Conservation (phyloP, 1,140 invertebrate species). For the Hyphantria cunea region DNA sequence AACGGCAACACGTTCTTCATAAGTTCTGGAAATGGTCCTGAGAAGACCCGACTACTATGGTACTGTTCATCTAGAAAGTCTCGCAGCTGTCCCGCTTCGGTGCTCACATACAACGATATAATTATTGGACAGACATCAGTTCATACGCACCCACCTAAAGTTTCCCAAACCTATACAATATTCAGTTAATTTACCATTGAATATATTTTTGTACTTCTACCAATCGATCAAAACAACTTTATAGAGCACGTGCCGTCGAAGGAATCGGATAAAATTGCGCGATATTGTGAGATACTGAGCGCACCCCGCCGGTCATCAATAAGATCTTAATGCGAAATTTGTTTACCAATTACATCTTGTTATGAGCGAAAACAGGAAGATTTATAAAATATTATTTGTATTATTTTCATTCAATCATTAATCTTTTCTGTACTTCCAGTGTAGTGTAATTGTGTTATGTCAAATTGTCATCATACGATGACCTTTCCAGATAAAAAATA, state of each 20-base stretch:
- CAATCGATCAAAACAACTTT: background rate
- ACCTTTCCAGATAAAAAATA: constrained; percentile 7
- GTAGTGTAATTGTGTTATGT: background rate
- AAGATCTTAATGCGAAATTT: constrained; percentile 6
- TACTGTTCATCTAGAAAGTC: constrained; percentile 68
- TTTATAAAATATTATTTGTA: constrained; percentile 1
- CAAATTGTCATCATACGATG: background rate
- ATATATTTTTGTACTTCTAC: background rate
- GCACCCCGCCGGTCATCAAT: constrained; percentile 1
- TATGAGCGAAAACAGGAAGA: constrained; percentile 1
- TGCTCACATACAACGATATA: constrained; percentile 54
- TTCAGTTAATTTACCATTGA: background rate
- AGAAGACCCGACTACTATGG: constrained; percentile 54
- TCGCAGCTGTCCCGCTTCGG: constrained; percentile 54
- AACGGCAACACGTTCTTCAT: constrained; percentile 65
- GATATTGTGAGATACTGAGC: background rate
- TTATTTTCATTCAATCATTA: background rate
- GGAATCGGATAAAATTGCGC: constrained; percentile 1
- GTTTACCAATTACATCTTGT: constrained; percentile 8
- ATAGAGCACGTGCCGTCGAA: background rate
- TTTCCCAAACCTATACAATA: background rate
- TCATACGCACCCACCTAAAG: constrained; percentile 56
- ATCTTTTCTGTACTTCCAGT: background rate
- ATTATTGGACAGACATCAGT: constrained; percentile 54
- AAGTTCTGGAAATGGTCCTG: constrained; percentile 53